Base-by-base conservation (phyloP, 2,797 vertebrate species). In the Rhinichthys osculus region DNA sequence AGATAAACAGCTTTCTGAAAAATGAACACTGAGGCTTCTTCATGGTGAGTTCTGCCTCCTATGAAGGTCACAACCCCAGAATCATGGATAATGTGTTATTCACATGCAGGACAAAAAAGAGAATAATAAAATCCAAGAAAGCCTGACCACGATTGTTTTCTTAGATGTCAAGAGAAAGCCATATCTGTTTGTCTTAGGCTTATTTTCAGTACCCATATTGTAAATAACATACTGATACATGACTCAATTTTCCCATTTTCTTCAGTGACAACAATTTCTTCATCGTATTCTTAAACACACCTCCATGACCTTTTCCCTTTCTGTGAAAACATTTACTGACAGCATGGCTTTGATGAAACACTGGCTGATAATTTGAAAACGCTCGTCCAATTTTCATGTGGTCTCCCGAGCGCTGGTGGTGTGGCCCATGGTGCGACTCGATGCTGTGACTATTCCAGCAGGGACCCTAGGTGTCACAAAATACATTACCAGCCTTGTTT, bases 401-500 rank as follows among this genome's bases (percentile, higher is more conserved):
- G 67, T 67, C 62, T 64, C 14, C n/a, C 0, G 64, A 64, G 38
- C 30, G 5, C 40, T 11, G 11, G n/a, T 64, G 70, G 40, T 78
- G 52, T 81, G 80, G 80, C 67, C 82, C 42, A 44, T 27, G 50
- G 47, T 42, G 50, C 7, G 47, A 30, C 54, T 83, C 27, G 14
- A 30, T 42, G 23, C 14, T 21, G 67, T 4, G 42, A 54, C 72
- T 76, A 66, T 72, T 87, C 69, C 27, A 71, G 21, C 47, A 79
- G 16, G 23, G 80, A 87, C 86, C 80, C 35, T 54, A 47, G 40
- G 62, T 78, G 85, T 86, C 86, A 50, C 16, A 78, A 82, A 87
- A 86, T 84, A 85, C 89, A 90, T 89, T 88, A 88, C 79, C 72
- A 27, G 69, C 44, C 38, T 67, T 82, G 88, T 88, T 87, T 89